Percentiles rank a stretch among this genome's conserved stretches.
Evolutionary conservation across 2,113 vertebrate genomes (phyloP).

Genomic region (Sapayoa aenigma): DNA sequence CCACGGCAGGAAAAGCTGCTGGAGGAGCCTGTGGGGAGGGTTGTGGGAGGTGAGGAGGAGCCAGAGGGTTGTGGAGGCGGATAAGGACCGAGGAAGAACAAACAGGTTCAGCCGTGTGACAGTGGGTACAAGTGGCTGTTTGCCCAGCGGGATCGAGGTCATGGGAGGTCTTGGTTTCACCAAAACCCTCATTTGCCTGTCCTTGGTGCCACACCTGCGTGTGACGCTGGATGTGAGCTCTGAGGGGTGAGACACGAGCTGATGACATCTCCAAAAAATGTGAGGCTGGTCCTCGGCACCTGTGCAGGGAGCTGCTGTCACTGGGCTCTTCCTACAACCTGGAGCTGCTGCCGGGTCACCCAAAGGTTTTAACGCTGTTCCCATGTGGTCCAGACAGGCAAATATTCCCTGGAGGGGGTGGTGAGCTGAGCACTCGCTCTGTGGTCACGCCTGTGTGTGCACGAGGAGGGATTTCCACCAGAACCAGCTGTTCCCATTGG

Average conservation of each 20-base stretch:
- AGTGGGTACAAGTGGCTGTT: accelerated
- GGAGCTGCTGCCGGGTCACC: background rate
- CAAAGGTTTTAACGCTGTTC: background rate
- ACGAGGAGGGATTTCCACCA: background rate
- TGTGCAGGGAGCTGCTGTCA: accelerated
- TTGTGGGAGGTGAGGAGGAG: background rate
- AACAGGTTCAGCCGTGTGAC: background rate
- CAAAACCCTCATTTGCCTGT: background rate
- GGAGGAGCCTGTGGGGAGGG: background rate
- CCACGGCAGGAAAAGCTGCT: background rate
- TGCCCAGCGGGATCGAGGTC: accelerated
- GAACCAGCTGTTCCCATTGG: background rate
- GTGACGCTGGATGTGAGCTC: background rate
- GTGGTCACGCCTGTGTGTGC: background rate
- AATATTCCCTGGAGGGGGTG: accelerated
- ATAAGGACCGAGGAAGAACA: background rate
- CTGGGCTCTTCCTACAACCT: background rate
- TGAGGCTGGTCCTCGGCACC: accelerated
- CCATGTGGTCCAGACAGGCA: background rate
- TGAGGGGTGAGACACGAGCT: accelerated
- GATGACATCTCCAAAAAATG: background rate
- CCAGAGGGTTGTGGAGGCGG: background rate
- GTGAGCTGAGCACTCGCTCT: background rate
- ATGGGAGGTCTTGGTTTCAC: background rate
- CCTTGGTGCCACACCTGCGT: accelerated